Evolutionary conservation across 2,113 vertebrate genomes (phyloP), one percentile per base, ranked within the genome.

Genomic region (Gavia stellata): DNA sequence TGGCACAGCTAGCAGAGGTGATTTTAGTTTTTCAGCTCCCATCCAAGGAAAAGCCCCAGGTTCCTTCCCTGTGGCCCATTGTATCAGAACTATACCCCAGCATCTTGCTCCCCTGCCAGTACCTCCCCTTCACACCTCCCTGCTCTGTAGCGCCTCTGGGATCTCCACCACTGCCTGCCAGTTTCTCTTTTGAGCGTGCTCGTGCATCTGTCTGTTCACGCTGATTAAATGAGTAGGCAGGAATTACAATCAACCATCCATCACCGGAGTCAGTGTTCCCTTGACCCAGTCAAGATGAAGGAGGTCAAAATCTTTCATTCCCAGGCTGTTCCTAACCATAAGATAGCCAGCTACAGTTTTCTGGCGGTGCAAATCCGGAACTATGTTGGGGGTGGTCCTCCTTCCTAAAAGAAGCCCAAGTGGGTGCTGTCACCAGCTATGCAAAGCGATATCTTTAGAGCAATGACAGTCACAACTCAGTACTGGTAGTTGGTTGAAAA

Each of bases 231-330:
- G 91, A 85, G 87, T 72, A 81, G 95, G 88, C 80, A 85, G 90
- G 91, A 96, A 79, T 94, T 90, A 93, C 89, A 95, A 81, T 75
- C 93, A 89, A 36, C 81, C 84, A 91, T 95, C 94, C 93, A 87
- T 96, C 93, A 94, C 73, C 0, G 1, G 6, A 92, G 89, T 63
- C 81, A 79, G 56, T 14, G 56, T 56, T 94, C 92, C 31, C 66
- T 88, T 96, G 87, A 95, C 91, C 89, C 90, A 87, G 44, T 2
- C 89, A 91, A 68, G 65, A 90, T 79, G 65, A 63, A 82, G 75
- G 71, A 92, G 61, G 92, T 81, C 65, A 63, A 65, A 86, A 52
- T 91, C 52, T 75, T 70, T 84, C 72, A 82, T 85, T 85, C 61
- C 45, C 62, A 40, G 81, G 70, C 70, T 12, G 2, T 85, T 88